Percentiles rank a stretch among this genome's conserved stretches.
These are phyloP conservation scores for Trilocha varians DNA, from an alignment of 2,888 invertebrate genomes.

Conservation along the genomic window DNA sequence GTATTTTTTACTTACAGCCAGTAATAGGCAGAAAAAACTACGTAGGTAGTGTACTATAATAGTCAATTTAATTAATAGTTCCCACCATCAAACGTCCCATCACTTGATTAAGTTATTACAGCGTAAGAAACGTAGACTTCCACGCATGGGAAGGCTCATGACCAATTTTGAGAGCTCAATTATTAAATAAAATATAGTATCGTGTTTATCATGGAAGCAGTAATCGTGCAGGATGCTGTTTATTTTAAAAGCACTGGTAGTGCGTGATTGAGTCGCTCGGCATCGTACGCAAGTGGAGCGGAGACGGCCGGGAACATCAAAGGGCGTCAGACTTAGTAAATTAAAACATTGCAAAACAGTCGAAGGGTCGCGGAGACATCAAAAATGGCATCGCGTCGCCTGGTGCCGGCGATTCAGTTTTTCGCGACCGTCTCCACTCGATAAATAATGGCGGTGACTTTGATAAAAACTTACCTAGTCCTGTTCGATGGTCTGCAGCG, in stretches of 20 bases:
- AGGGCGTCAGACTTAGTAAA: conserved; percentile 44
- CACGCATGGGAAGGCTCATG: no score
- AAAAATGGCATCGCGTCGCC: conserved; percentile 61
- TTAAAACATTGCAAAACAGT: conserved; percentile 68
- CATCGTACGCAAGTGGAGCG: conserved; percentile 30
- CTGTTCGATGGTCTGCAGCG: conserved; percentile 66
- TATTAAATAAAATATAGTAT: no score
- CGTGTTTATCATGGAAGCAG: no score
- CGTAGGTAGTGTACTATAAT: conserved; percentile 4
- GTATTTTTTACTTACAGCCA: conserved; percentile 56
- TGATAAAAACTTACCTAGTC: conserved; percentile 73
- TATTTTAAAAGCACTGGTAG: conserved; percentile 19
- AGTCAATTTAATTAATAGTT: conserved; percentile 52
- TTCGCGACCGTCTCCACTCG: conserved; percentile 72
- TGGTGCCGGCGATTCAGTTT: conserved; percentile 65
- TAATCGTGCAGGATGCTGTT: conserved; percentile 19
- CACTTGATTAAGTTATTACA: conserved; percentile 53
- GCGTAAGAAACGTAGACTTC: not conserved
- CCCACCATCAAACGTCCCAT: conserved; percentile 27
- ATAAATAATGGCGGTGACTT: conserved; percentile 72
- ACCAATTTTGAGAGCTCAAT: no score
- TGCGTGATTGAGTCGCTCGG: conserved; percentile 16
- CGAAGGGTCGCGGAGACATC: conserved; percentile 58
- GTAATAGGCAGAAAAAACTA: no score
- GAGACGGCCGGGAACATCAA: conserved; percentile 62